Percentiles rank a stretch among this genome's conserved stretches.
Conservation (phyloP, 1,140 invertebrate genomes). For the Papilio aristodemus region DNA sequence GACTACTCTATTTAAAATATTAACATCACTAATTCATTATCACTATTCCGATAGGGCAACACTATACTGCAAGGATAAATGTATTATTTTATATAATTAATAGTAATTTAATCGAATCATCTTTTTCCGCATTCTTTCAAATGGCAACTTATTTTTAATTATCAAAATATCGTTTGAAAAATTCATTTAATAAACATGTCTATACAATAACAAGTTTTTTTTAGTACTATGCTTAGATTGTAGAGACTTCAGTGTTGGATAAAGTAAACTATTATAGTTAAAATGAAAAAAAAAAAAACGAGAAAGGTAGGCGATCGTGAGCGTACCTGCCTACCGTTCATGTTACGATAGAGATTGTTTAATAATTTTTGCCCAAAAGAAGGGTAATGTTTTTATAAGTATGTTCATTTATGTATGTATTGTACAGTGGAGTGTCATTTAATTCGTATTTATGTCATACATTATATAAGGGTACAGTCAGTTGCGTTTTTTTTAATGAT, state of each 20-base stretch:
- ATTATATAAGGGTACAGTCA: too few species aligned
- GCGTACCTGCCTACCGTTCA: too few species aligned
- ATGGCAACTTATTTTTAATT: background rate
- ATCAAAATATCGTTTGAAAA: background rate
- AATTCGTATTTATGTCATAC: too few species aligned
- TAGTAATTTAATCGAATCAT: background rate
- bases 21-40: constrained; percentile 2
- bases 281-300: background rate
- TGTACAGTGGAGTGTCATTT: too few species aligned
- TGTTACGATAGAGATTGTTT: too few species aligned
- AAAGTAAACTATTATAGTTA: too few species aligned
- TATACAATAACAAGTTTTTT: background rate
- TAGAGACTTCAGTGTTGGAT: background rate
- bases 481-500: too few species aligned
- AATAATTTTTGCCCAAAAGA: too few species aligned
- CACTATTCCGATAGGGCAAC: background rate
- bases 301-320: background rate
- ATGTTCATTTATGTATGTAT: too few species aligned
- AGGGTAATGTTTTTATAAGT: too few species aligned
- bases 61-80: background rate
- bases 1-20: constrained; percentile 9
- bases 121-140: constrained; percentile 9
- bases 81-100: background rate
- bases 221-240: background rate
- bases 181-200: too few species aligned